Percentiles rank a stretch among this genome's conserved stretches.
phyloP scores from a whole-genome alignment of 2,113 vertebrate genomes.

The Hemiscyllium ocellatum region DNA sequence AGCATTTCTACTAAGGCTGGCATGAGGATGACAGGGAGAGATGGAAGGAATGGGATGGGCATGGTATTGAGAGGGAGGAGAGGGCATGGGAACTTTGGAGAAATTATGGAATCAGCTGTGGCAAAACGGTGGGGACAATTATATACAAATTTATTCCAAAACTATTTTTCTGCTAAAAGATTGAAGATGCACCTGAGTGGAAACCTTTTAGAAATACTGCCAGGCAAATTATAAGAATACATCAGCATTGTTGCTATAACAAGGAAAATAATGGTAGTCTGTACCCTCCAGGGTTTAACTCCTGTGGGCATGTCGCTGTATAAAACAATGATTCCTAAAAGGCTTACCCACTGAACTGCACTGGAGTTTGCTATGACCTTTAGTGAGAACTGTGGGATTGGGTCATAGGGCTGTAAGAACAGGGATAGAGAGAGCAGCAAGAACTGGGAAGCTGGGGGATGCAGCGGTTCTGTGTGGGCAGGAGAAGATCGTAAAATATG shows the following conservation, averaged over 20 bases:
- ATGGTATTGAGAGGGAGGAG: neutral
- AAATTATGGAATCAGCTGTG: neutral
- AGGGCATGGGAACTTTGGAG: neutral
- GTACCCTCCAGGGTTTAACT: neutral
- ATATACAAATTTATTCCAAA: neutral
- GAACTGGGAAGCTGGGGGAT: too few relatives aligned
- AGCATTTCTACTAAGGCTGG: neutral
- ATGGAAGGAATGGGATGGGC: neutral
- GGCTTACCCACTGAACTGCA: too few relatives aligned
- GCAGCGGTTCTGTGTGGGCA: too few relatives aligned
- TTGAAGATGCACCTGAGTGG: neutral
- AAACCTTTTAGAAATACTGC: neutral
- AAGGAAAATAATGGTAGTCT: neutral
- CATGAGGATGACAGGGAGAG: neutral
- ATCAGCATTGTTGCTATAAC: neutral
- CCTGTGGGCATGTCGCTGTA: neutral
- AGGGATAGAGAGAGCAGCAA: too few relatives aligned
- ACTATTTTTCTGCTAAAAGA: neutral
- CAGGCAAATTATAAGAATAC: neutral
- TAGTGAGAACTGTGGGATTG: too few relatives aligned
- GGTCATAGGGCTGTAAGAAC: too few relatives aligned
- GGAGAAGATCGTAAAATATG: too few relatives aligned
- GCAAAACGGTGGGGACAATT: neutral
- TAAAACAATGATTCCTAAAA: neutral
- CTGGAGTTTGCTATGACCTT: too few relatives aligned